Conservation (phyloP, 2,113 vertebrate genomes). For the Gnathochromis pfefferi region DNA sequence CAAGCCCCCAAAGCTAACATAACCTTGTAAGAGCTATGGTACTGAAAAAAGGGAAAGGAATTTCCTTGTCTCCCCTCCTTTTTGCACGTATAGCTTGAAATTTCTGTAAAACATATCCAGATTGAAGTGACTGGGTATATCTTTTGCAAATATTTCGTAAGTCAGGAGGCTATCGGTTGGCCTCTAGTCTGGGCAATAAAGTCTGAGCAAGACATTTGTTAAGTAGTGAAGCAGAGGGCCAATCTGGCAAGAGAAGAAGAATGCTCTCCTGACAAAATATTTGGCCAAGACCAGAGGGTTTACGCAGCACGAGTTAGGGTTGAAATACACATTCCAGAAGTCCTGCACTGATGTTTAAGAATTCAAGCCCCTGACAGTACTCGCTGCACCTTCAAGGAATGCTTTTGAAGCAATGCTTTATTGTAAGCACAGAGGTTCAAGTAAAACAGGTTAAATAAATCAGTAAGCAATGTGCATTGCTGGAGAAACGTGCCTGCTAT, state of each 20-base stretch:
- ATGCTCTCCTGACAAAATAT: constrained; percentile 27
- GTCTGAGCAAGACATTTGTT: neutral
- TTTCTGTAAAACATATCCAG: neutral
- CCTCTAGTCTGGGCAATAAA: neutral
- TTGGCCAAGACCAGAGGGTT: constrained; percentile 9
- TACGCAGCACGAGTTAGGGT: neutral
- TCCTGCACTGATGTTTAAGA: neutral
- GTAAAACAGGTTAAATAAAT: neutral
- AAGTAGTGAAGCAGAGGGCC: neutral
- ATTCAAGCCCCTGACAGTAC: neutral
- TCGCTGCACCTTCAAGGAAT: neutral
- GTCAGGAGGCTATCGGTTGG: constrained; percentile 1
- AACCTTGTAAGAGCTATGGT: constrained; percentile 7
- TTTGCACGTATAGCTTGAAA: constrained; percentile 3
- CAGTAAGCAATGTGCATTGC: neutral
- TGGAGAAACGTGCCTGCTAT: neutral
- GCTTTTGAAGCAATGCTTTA: neutral
- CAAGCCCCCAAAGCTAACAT: constrained; percentile 25
- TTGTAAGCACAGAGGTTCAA: constrained; percentile 12
- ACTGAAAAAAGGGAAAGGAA: constrained; percentile 30
- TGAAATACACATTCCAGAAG: neutral
- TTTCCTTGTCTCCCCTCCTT: constrained; percentile 17
- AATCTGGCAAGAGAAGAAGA: constrained; percentile 3
- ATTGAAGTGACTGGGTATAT: neutral
- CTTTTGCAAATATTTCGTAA: constrained; percentile 12